Evolutionary conservation across 2,888 invertebrate species (phyloP), one percentile per base, ranked within the genome.

Genomic region (Bombylius major): DNA sequence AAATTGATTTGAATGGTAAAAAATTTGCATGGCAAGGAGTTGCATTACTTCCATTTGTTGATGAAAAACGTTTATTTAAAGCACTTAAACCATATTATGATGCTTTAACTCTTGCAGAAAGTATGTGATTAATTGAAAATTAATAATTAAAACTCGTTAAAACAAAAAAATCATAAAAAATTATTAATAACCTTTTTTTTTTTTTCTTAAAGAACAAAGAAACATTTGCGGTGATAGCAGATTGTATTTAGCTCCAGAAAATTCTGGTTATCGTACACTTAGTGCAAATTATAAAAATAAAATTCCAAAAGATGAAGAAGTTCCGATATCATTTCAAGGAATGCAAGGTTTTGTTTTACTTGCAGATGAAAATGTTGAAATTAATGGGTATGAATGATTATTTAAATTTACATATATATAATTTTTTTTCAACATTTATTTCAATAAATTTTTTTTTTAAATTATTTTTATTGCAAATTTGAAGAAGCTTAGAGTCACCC

Each of bases 11-110:
- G 62, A 99, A 99, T 76, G 99, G 99, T 42, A 99, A 99, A 77
- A 98, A 96, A 75, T 98, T 90, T 76, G 98, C 98, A 51, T 99
- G 99, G 99, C 97, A 98, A 76, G 98, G 99, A 49, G 99, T 99
- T 4, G 99, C 98, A 1, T 75, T 99, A 47, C 76, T 99, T 60
- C 99, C 99, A 7, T 99, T 99, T 75, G 98, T 99, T 0, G 97
- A 99, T 64, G 98, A 99, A 75, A 79, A 79, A 57, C 76, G 99
- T 58, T 78, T 97, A 54, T 88, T 90, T 69, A 84, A 84, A 65
- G 91, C 96, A 0, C 73, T 98, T 45, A 79, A 83, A 64, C 83
- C 86, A 0, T 90, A 87, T 62, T 95, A 98, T 67, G 76, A 79
- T 1, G 76, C 82, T 55, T 76, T 99, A 45, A 87, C 93, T 0